A percentile compares a stretch with the other conserved stretches of the same genome.
Evolutionary conservation across 2,888 invertebrate genomes (phyloP).

Genomic region (Cataglyphis rosenhaueri): DNA sequence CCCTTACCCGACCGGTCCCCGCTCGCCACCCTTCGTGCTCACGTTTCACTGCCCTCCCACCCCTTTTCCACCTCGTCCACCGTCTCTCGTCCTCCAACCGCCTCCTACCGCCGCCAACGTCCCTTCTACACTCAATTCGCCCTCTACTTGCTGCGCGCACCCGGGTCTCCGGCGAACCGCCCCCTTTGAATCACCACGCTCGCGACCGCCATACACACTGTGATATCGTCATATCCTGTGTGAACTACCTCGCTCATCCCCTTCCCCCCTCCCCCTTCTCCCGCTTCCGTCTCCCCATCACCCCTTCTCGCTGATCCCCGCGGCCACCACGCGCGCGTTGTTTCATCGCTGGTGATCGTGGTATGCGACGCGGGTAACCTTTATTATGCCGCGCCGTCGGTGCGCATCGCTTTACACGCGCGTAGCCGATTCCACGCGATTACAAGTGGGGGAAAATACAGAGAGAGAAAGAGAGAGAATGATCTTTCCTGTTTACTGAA

Average conservation of each 20-base stretch:
- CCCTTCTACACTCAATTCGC: slow-evolving; percentile 79
- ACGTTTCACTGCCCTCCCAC: slow-evolving; percentile 52
- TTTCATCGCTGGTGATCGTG: slow-evolving; percentile 73
- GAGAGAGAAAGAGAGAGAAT: neutral
- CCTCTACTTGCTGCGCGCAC: slow-evolving; percentile 77
- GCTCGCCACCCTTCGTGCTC: slow-evolving; percentile 69
- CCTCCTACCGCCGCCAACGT: slow-evolving; percentile 65
- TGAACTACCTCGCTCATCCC: slow-evolving; percentile 15
- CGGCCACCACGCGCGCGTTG: slow-evolving; percentile 53
- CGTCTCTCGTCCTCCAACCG: slow-evolving; percentile 63
- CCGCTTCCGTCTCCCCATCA: neutral
- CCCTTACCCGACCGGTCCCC: slow-evolving; percentile 67
- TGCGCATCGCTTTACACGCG: slow-evolving; percentile 39
- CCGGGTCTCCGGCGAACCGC: slow-evolving; percentile 77
- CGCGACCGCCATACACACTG: slow-evolving; percentile 50
- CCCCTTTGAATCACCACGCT: slow-evolving; percentile 74
- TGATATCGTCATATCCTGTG: slow-evolving; percentile 70
- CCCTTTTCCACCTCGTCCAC: slow-evolving; percentile 30
- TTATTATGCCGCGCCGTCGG: slow-evolving; percentile 64
- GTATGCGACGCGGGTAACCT: slow-evolving; percentile 72
- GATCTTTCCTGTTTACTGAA: neutral
- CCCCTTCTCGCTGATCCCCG: slow-evolving; percentile 42
- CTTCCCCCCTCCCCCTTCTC: neutral
- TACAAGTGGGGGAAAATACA: slow-evolving; percentile 1
- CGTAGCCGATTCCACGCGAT: slow-evolving; percentile 38